These are phyloP conservation scores for Grammomys dolichurus DNA, from an alignment of 2,113 vertebrate species.

Conservation along the genomic window DNA sequence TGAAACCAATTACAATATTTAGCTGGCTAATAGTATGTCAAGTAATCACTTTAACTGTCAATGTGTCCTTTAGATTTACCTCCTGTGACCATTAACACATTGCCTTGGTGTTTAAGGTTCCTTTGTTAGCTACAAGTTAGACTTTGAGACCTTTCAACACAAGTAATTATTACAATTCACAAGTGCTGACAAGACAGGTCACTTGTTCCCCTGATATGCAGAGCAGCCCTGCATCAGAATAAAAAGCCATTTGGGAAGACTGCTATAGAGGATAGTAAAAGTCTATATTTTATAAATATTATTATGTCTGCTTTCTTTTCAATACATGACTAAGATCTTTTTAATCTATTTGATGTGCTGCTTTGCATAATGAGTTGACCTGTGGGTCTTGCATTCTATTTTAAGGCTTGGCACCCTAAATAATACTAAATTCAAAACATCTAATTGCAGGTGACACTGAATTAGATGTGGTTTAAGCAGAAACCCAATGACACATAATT, in stretches of 20 bases:
- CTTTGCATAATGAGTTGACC: not conserved
- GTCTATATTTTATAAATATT: not conserved
- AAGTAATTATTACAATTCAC: conserved; percentile 80
- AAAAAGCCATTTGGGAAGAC: conserved; percentile 24
- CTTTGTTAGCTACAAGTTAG: conserved; percentile 83
- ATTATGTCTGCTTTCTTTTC: conserved; percentile 10
- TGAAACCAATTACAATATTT: not conserved
- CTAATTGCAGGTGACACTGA: not conserved
- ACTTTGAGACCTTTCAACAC: conserved; percentile 89
- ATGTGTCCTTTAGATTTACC: conserved; percentile 61
- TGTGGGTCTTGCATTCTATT: conserved; percentile 19
- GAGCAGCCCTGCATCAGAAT: conserved; percentile 20
- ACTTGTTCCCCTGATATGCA: conserved; percentile 70
- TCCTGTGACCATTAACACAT: conserved; percentile 75
- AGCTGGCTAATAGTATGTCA: not conserved
- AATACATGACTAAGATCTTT: not conserved
- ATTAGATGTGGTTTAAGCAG: not conserved
- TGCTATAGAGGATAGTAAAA: not conserved
- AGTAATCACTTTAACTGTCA: conserved; percentile 73
- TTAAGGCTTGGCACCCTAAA: not conserved
- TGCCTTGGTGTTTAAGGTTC: conserved; percentile 79
- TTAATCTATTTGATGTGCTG: not conserved
- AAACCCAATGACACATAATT: conserved; percentile 5
- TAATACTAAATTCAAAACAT: conserved; percentile 6
- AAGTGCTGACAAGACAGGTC: conserved; percentile 85